phyloP scores from a whole-genome alignment of 1,140 invertebrate species.

The Psix sp. region DNA sequence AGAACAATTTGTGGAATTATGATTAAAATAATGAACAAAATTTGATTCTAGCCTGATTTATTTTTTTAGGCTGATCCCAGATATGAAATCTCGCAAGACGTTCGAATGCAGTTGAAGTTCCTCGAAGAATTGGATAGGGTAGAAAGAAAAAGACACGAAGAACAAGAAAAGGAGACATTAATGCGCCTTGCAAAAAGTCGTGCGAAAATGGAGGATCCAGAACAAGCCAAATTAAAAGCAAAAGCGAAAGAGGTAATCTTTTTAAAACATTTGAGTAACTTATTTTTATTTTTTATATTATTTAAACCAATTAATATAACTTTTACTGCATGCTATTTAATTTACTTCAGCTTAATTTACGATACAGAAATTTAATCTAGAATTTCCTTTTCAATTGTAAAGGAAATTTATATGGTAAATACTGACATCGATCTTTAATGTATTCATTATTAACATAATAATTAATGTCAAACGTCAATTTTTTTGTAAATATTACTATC shows the following conservation, averaged over 20 bases:
- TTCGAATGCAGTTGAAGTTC: slow-evolving; percentile 95
- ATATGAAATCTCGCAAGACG: slow-evolving; percentile 94
- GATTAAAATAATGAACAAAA: background rate
- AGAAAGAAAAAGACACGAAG: slow-evolving; percentile 95
- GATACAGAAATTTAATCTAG: no score
- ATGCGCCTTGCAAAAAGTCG: slow-evolving; percentile 95
- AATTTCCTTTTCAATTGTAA: no score
- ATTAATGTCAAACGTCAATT: no score
- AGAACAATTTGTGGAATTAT: background rate
- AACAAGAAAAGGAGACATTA: slow-evolving; percentile 94
- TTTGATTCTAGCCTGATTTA: slow-evolving; percentile 17
- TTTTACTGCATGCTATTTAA: no score
- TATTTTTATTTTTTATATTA: slow-evolving; percentile 13
- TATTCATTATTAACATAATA: no score
- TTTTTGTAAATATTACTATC: no score
- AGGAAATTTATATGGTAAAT: no score
- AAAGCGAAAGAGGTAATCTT: slow-evolving; percentile 89
- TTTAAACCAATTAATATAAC: no score
- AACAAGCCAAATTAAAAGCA: slow-evolving; percentile 97
- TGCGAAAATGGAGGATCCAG: slow-evolving; percentile 97
- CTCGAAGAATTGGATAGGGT: slow-evolving; percentile 95
- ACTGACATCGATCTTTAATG: no score
- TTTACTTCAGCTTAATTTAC: no score
- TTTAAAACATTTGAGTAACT: slow-evolving; percentile 3
- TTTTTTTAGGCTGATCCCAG: slow-evolving; percentile 84